These are phyloP conservation scores for Drosophila baimaii DNA, from an alignment of 1,140 invertebrate genomes.

Conservation along the genomic window DNA sequence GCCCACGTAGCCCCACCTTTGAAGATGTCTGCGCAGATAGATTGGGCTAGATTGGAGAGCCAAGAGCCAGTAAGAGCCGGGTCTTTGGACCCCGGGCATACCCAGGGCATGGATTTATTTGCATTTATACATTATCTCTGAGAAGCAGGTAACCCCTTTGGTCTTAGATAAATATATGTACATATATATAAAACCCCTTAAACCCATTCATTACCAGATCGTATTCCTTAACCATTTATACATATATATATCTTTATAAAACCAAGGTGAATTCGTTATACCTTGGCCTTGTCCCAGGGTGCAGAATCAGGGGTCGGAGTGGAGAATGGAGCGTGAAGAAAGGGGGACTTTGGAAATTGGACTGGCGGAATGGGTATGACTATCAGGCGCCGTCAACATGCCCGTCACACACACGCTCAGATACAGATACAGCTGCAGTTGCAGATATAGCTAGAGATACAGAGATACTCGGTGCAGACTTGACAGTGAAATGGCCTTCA, in stretches of 20 bases:
- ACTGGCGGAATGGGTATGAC: slow-evolving; percentile 31
- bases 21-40: slow-evolving; percentile 50
- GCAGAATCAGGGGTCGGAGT: slow-evolving; percentile 4
- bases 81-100: slow-evolving; percentile 1
- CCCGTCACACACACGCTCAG: slow-evolving; percentile 33
- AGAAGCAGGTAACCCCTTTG: neutral
- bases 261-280: no score
- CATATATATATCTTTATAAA: no score
- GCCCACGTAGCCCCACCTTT: slow-evolving; percentile 56
- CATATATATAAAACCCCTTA: no score
- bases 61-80: neutral
- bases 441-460: neutral
- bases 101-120: slow-evolving; percentile 1
- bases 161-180: neutral
- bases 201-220: no score
- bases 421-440: slow-evolving; percentile 6
- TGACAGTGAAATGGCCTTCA: slow-evolving; percentile 70
- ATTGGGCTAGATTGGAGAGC: slow-evolving; percentile 49
- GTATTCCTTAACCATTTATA: no score
- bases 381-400: slow-evolving; percentile 59
- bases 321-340: slow-evolving; percentile 12
- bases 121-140: neutral
- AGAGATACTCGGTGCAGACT: slow-evolving; percentile 46
- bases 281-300: neutral
- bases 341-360: slow-evolving; percentile 4